phyloP scores from a whole-genome alignment of 2,113 vertebrate species.

The Oncorhynchus keta region DNA sequence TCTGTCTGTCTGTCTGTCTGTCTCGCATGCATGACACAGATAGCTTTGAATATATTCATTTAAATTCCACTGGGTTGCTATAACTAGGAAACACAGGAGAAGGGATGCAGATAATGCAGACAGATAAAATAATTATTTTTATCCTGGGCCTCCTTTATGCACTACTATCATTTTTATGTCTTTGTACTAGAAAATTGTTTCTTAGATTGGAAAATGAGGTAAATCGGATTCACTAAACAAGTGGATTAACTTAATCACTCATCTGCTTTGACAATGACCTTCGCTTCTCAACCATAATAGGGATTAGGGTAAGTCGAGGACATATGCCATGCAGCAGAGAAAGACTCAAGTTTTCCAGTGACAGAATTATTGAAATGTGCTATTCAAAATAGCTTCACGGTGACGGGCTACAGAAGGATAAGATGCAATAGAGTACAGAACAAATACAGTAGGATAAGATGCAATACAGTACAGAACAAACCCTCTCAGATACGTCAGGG shows the following conservation, averaged over 20 bases:
- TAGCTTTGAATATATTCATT: constrained; percentile 59
- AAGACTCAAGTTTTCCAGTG: constrained; percentile 68
- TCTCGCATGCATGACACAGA: too few species aligned
- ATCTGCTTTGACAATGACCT: constrained; percentile 74
- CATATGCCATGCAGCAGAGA: constrained; percentile 67
- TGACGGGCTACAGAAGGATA: constrained; percentile 48
- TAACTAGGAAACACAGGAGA: constrained; percentile 22
- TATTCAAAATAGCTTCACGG: constrained; percentile 50
- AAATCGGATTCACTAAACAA: constrained; percentile 77
- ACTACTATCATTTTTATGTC: constrained; percentile 67
- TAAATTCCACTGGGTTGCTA: constrained; percentile 47
- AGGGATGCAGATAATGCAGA: constrained; percentile 59
- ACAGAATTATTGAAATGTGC: constrained; percentile 65
- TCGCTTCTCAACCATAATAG: constrained; percentile 68
- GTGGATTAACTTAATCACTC: constrained; percentile 79
- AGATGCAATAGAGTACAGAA: neutral
- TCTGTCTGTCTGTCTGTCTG: neutral
- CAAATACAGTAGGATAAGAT: constrained; percentile 36
- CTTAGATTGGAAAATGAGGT: constrained; percentile 69
- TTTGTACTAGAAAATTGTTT: constrained; percentile 68
- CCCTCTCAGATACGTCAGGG: neutral
- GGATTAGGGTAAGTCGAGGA: constrained; percentile 69
- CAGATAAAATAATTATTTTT: constrained; percentile 54
- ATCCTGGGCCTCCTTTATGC: constrained; percentile 51
- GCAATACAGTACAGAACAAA: neutral